Evolutionary conservation across 2,113 vertebrate genomes (phyloP), one percentile per base, ranked within the genome.

Genomic region (Brienomyrus longianalis): DNA sequence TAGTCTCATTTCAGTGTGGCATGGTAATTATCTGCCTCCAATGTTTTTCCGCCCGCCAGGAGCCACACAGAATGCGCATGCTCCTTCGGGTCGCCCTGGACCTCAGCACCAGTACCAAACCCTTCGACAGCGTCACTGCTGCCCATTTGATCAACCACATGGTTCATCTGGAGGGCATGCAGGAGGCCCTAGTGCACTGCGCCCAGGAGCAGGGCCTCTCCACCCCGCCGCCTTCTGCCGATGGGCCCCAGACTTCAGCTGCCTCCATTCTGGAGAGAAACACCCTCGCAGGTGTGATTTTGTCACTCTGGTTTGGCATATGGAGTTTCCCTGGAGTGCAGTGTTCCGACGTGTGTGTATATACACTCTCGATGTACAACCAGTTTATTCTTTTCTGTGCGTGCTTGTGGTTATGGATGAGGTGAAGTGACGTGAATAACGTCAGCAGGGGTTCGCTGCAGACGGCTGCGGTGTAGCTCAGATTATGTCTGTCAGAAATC

Each of bases 101-200:
- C 85, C 97, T 99, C 87, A 99, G 97, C 92, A 97, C 95, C 56
- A 99, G 98, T 94, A 97, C 97, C 23, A 99, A 97, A 89, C 98
- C 98, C 0, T 99, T 98, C 0, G 97, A 99, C 92, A 98, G 98
- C 52, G 96, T 99, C 1, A 97, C 98, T 17, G 97, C 98, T 47
- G 97, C 98, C 0, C 97, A 98, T 94, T 93, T 99, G 89, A 93
- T 99, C 88, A 95, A 95, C 91, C 96, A 99, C 35, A 94, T 99
- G 86, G 93, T 98, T n/a, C 94, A 95, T 89, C 96, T 96, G 90
- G 91, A 95, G 11, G 93, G 86, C 59, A 93, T 99, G 51, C 94
- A 92, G 13, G 89, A 92, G 45, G 93, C 94, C 9, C 91, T 97
- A 85, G 90, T 45, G 3, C 89, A 89, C 90, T 96, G 91, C 91